Percentiles rank a stretch among this genome's conserved stretches.
Conservation (phyloP, 2,888 invertebrate species). For the Beris chalybata region DNA sequence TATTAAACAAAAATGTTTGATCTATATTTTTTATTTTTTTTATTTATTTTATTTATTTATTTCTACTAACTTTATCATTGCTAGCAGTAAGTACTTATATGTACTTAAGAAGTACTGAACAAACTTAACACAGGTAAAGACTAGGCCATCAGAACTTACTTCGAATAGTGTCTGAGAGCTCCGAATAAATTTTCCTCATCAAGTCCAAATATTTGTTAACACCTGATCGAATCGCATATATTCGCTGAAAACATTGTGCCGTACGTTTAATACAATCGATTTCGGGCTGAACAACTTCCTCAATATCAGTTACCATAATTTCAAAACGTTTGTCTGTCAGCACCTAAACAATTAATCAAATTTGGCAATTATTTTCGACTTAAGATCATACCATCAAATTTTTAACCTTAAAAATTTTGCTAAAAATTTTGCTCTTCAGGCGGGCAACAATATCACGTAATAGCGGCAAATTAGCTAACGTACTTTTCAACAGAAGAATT, state of each 20-base stretch:
- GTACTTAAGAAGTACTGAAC: too few species aligned
- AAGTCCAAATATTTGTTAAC: constrained; percentile 82
- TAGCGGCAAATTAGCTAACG: constrained; percentile 71
- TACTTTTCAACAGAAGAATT: constrained; percentile 73
- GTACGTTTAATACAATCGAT: constrained; percentile 62
- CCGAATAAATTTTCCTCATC: constrained; percentile 81
- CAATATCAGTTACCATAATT: constrained; percentile 47
- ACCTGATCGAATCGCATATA: constrained; percentile 75
- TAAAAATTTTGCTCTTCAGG: constrained; percentile 42
- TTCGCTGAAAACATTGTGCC: constrained; percentile 60
- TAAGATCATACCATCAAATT: constrained; percentile 36
- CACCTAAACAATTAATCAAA: constrained; percentile 12
- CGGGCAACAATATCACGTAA: constrained; percentile 50
- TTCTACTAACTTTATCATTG: too few species aligned
- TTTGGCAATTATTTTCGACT: background rate
- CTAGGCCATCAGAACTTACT: constrained; percentile 58
- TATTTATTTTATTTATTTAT: too few species aligned
- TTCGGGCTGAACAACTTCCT: constrained; percentile 60
- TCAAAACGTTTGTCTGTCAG: constrained; percentile 33
- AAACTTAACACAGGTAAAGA: too few species aligned
- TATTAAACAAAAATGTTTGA: too few species aligned
- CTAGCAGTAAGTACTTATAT: too few species aligned
- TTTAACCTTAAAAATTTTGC: constrained; percentile 39
- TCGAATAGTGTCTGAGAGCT: constrained; percentile 77
- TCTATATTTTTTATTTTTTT: too few species aligned